Evolutionary conservation across 2,797 vertebrate species (phyloP).

Genomic region (Sebastes taczanowskii): DNA sequence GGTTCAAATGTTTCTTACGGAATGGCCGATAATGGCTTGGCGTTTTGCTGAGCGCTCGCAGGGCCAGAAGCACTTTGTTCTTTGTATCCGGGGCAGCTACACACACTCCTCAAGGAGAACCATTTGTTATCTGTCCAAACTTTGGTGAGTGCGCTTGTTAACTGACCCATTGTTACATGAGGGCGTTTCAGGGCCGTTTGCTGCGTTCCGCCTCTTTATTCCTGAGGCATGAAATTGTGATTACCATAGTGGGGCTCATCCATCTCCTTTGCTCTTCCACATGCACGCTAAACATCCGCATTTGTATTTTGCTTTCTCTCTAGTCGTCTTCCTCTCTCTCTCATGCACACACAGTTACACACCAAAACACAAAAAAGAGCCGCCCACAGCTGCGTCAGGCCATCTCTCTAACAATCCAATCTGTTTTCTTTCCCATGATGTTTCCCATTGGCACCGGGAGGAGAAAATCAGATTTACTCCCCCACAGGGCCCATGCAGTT

Average conservation of each 20-base stretch:
- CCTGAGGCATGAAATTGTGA: constrained; percentile 63
- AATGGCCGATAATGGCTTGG: constrained; percentile 43
- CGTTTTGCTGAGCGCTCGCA: constrained; percentile 45
- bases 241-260: constrained; percentile 69
- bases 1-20: constrained; percentile 50
- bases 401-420: constrained; percentile 82
- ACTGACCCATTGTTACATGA: constrained; percentile 68
- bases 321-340: constrained; percentile 30
- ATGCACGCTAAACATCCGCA: constrained; percentile 34
- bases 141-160: constrained; percentile 65
- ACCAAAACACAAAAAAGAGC: constrained; percentile 71
- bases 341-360: constrained; percentile 33
- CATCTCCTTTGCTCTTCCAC: constrained; percentile 53
- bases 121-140: constrained; percentile 72
- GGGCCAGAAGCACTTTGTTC: constrained; percentile 31
- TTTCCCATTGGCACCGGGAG: constrained; percentile 82
- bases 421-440: constrained; percentile 86
- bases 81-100: constrained; percentile 49
- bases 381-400: constrained; percentile 82
- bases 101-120: constrained; percentile 59
- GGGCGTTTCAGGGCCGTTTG: constrained; percentile 46
- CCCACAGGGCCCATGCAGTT: constrained; percentile 83
- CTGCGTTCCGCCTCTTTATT: constrained; percentile 58
- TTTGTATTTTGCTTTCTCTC: constrained; percentile 45
- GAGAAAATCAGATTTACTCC: constrained; percentile 84